A percentile compares a stretch with the other conserved stretches of the same genome.
Conservation (phyloP, 2,888 invertebrate species). For the Lucinisca nassula region DNA sequence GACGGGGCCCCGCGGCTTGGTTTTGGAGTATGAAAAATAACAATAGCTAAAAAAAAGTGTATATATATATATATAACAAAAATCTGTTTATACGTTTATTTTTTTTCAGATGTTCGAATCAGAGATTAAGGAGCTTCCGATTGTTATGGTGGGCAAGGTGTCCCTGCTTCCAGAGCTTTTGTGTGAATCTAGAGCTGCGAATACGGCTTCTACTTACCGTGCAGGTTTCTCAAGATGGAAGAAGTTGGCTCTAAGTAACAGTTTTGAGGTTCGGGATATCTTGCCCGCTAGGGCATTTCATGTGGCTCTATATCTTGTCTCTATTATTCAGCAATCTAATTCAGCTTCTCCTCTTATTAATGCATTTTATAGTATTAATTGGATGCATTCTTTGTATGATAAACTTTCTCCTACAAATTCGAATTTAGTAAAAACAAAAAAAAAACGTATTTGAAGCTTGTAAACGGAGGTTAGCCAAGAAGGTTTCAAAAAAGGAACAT, state of each 20-base stretch:
- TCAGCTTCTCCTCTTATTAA: constrained; percentile 47
- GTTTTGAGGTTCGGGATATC: constrained; percentile 23
- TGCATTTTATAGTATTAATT: constrained; percentile 58
- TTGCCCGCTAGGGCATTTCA: constrained; percentile 54
- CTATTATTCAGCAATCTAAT: constrained; percentile 35
- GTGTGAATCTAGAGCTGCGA: constrained; percentile 34
- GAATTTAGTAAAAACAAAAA: constrained; percentile 27
- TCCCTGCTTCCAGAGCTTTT: constrained; percentile 17
- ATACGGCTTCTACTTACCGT: constrained; percentile 29
- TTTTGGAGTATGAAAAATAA: too few species aligned
- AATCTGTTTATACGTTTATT: constrained; percentile 37
- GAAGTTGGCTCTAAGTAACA: constrained; percentile 29
- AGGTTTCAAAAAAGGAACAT: constrained; percentile 45
- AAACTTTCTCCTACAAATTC: constrained; percentile 46
- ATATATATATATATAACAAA: too few species aligned
- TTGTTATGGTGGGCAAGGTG: constrained; percentile 40
- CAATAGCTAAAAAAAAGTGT: too few species aligned
- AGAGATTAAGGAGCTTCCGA: constrained; percentile 31
- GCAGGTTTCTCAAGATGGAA: constrained; percentile 45
- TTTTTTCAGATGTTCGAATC: constrained; percentile 29
- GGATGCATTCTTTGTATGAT: constrained; percentile 46
- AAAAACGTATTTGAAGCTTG: constrained; percentile 40
- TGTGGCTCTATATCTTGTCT: constrained; percentile 50
- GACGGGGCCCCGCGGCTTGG: too few species aligned
- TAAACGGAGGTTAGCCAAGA: too few species aligned